Base-by-base conservation (phyloP, 2,113 vertebrate species). In the Triplophysa dalaica region DNA sequence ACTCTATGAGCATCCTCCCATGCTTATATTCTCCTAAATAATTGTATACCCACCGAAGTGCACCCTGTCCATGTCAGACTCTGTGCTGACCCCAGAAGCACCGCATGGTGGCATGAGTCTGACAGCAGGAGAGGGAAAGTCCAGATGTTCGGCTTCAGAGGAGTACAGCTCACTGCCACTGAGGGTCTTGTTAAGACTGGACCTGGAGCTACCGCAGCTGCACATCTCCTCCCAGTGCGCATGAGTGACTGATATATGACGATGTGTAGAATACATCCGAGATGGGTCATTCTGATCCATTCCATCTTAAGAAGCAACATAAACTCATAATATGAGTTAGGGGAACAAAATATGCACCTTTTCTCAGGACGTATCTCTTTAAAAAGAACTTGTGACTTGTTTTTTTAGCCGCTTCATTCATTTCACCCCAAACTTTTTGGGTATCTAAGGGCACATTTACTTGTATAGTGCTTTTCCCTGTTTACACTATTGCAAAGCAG, bases 131-230 rank as follows among this genome's bases (percentile, higher is more conserved):
- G 92, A 87, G 56, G 89, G 79, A 61, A 86, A 90, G 12, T 93
- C 91, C 56, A 81, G 86, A 67, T 86, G 89, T 65, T 83, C 81
- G n/a, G 83, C 88, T 11, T 90, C 69, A 2, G 81, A 52, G 21
- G 85, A 61, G 81, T 88, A 89, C 52, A 86, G 62, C 73, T 93
- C 89, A 19, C 81, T 85, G 78, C 90, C 92, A 1, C 50, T 41
- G 58, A 75, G 70, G 1, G 81, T 80, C 65, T 94, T 92, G 73
- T 94, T 91, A 0, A 96, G 91, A 0, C 92, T 94, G 65, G 89
- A 93, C 87, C 89, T 93, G 10, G 89, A 89, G n/a, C 94, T 94
- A 58, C 84, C 91, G 70, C 91, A 94, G 88, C 93, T 95, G 61
- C 90, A 94, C 85, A 65, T 16, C 0, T 92, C 91, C 0, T 94